phyloP scores from a whole-genome alignment of 1,140 invertebrate species.

The Drosophila obscura region DNA sequence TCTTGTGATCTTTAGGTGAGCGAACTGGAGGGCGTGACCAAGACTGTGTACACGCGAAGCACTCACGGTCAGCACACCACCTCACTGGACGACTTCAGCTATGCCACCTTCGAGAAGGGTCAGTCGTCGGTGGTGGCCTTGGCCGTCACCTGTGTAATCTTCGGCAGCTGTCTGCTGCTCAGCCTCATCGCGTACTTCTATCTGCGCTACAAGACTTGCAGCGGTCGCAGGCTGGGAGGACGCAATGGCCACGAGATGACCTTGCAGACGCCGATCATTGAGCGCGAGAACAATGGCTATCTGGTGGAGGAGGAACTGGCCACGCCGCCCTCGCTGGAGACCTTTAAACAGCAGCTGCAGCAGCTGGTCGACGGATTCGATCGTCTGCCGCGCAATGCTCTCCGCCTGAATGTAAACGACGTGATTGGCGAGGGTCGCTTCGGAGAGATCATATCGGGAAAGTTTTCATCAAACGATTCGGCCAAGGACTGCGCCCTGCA shows the following conservation, averaged over 20 bases:
- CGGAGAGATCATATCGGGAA: conserved; percentile 89
- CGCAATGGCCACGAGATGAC: conserved; percentile 88
- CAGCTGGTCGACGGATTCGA: conserved; percentile 64
- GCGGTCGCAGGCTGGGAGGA: conserved; percentile 83
- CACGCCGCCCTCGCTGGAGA: conserved; percentile 85
- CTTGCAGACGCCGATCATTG: conserved; percentile 87
- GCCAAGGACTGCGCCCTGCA: conserved; percentile 72
- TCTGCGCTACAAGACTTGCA: conserved; percentile 85
- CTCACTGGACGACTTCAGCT: conserved; percentile 71
- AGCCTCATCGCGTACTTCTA: conserved; percentile 87
- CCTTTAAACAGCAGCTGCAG: conserved; percentile 87
- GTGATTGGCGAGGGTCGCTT: conserved; percentile 90
- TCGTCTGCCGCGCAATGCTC: conserved; percentile 88
- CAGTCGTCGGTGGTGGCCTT: conserved; percentile 84
- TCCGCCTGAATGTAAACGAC: conserved; percentile 88
- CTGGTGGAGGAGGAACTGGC: conserved; percentile 88
- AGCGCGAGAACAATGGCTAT: conserved; percentile 89
- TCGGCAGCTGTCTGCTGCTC: conserved; percentile 86
- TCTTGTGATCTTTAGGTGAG: conserved; percentile 82
- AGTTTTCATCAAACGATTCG: conserved; percentile 79
- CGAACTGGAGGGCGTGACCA: conserved; percentile 86
- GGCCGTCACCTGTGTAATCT: conserved; percentile 87
- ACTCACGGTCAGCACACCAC: conserved; percentile 77
- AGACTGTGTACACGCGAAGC: conserved; percentile 88
- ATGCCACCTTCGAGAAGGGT: conserved; percentile 78